These are phyloP conservation scores for Drosophila subobscura DNA, from an alignment of 1,140 invertebrate genomes.

Conservation along the genomic window DNA sequence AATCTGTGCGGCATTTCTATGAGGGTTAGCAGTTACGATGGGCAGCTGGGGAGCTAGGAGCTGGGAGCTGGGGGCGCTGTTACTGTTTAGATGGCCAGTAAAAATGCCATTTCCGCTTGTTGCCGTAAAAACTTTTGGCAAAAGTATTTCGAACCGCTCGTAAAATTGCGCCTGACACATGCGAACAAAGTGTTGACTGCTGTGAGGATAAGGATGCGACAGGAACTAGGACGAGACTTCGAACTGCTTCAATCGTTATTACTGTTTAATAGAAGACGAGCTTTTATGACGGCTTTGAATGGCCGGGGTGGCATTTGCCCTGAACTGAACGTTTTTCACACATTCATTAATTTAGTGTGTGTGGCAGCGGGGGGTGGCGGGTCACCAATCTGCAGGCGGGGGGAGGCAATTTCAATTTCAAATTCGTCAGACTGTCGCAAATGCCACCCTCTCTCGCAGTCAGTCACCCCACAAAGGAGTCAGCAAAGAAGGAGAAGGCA, in stretches of 20 bases:
- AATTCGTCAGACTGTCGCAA: constrained; percentile 43
- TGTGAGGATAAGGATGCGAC: constrained; percentile 22
- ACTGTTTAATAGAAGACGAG: constrained; percentile 70
- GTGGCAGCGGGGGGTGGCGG: constrained; percentile 23
- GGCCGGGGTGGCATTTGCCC: constrained; percentile 22
- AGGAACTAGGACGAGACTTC: constrained; percentile 5
- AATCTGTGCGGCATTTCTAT: constrained; percentile 47
- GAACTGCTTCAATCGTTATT: constrained; percentile 58
- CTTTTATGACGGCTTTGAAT: constrained; percentile 66
- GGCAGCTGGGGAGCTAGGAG: neutral
- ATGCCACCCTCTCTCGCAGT: constrained; percentile 35
- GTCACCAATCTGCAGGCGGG: constrained; percentile 56
- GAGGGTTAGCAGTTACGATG: too few species aligned
- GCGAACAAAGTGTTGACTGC: constrained; percentile 81
- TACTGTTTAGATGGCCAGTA: constrained; percentile 77
- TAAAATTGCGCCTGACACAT: constrained; percentile 81
- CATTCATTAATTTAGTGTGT: constrained; percentile 64
- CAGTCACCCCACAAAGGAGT: constrained; percentile 36
- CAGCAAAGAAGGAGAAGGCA: constrained; percentile 8
- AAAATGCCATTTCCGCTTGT: constrained; percentile 81
- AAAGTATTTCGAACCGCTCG: constrained; percentile 65
- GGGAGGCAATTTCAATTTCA: constrained; percentile 73
- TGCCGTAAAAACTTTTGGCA: constrained; percentile 74
- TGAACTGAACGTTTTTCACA: constrained; percentile 61
- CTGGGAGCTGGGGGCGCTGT: constrained; percentile 7